phyloP scores from a whole-genome alignment of 2,113 vertebrate species.

The Psilopsiagon aurifrons region DNA sequence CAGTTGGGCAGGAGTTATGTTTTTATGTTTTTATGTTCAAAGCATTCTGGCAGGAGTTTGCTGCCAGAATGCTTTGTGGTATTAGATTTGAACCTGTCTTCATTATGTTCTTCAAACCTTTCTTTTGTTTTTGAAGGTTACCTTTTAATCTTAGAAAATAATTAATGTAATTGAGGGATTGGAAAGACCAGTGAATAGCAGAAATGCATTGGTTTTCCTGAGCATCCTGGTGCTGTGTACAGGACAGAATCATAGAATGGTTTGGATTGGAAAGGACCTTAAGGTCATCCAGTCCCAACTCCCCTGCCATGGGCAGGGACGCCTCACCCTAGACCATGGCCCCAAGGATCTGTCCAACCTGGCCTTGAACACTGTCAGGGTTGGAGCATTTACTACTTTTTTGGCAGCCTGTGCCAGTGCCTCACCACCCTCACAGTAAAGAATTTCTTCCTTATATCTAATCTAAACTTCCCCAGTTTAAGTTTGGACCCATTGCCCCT shows the following conservation, averaged over 20 bases:
- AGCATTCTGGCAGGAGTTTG: neutral
- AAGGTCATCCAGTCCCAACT: neutral
- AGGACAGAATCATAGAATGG: neutral
- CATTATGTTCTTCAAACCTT: neutral
- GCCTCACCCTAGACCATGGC: neutral
- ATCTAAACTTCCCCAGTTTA: neutral
- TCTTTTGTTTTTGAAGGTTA: neutral
- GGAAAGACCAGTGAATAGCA: neutral
- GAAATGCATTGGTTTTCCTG: neutral
- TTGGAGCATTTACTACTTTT: neutral
- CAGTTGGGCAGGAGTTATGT: neutral
- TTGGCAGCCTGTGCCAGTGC: neutral
- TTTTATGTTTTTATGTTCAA: too few species aligned
- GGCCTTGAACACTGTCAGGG: neutral
- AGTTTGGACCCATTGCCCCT: neutral
- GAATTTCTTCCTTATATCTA: neutral
- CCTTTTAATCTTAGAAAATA: neutral
- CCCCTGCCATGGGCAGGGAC: neutral
- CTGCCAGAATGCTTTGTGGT: neutral
- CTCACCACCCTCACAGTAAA: neutral
- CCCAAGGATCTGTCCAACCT: neutral
- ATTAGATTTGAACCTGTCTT: neutral
- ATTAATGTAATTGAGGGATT: neutral
- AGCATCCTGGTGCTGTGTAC: neutral
- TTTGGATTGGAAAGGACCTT: neutral